Base-by-base conservation (phyloP, 2,797 vertebrate species). In the Xenops minutus region DNA sequence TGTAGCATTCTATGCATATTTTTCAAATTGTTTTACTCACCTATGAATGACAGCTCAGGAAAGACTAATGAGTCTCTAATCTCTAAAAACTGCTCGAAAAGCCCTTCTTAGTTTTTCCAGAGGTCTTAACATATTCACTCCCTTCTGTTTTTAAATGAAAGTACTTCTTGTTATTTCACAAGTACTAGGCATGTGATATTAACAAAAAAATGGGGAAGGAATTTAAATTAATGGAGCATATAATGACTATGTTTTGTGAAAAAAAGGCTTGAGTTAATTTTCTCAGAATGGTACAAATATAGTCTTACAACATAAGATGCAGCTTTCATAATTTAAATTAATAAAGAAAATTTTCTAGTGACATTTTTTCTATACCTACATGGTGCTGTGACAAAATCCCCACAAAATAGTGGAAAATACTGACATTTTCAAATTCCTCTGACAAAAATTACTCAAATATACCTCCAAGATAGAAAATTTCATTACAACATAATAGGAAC, bases 41-140 rank as follows among this genome's bases (percentile, higher is more conserved):
- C 7, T 86, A 52, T 91, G 48, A 71, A 85, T 89, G 79, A 77
- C 22, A 66, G 59, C 29, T 84, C 58, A 59, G 49, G 41, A 68
- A 82, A 88, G 19, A 29, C 15, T 64, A 61, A 66, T 46, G 37
- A 77, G 27, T 51, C 72, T n/a, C n/a, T n/a, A n/a, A 7, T 34
- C 39, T 88, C 49, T 73, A 43, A 91, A 66, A 27, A 44, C 10
- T 74, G 22, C 37, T 85, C 20, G 73, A 64, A 86, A 10, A 87
- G 18, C 39, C 80, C 54, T 85, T 84, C 87, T 49, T 87, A 84
- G 58, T 8, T 93, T 72, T 91, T 64, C 24, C 56, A 22, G 51
- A 62, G 84, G 66, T 84, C 83, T 84, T 75, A 81, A 80, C 23
- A 56, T 78, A 93, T 91, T 89, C 44, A 85, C 62, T 92, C 56